Base-by-base conservation (phyloP, 1,140 invertebrate species). In the Drosophila insularis region DNA sequence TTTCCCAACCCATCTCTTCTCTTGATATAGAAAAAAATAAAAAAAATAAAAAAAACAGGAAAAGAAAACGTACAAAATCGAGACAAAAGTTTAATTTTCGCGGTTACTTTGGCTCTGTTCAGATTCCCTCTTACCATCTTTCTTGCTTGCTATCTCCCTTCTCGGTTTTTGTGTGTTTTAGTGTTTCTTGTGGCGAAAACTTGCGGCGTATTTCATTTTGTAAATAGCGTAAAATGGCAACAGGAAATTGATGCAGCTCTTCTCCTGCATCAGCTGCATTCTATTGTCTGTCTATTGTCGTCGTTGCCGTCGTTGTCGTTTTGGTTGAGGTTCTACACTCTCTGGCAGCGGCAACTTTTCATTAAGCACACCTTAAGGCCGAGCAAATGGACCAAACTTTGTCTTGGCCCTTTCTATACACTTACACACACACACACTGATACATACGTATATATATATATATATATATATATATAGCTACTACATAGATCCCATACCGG, bases 191-290 rank as follows among this genome's bases (percentile, higher is more conserved):
- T 59, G 23, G 54, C 67, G 50, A 74, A 79, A 81, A 81, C 77
- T 81, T 81, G 78, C 78, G 76, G 78, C 78, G 76, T 81, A 81
- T 81, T 81, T 81, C 72, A 79, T 81, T 81, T 67, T 79, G 78
- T 79, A 81, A 81, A 81, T 81, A 81, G 76, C 76, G 63, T 65
- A 81, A 78, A 81, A 81, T 79, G 77, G 78, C 78, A 81, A 79
- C 78, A 79, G 78, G 76, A 81, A 79, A 81, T 81, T 81, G 76
- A 79, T 79, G 76, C 78, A 81, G 78, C 78, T 14, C 62, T 62
- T 66, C 59, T 63, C 61, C 59, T 63, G 40, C 56, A 68, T 68
- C 76, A 69, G 69, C 65, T 66, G 77, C 69, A 78, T 78, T 74
- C 77, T 72, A 77, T 78, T 79, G 77, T 79, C 77, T 77, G 75